Conservation (phyloP, 1,140 invertebrate genomes). For the Drosophila burlai region DNA sequence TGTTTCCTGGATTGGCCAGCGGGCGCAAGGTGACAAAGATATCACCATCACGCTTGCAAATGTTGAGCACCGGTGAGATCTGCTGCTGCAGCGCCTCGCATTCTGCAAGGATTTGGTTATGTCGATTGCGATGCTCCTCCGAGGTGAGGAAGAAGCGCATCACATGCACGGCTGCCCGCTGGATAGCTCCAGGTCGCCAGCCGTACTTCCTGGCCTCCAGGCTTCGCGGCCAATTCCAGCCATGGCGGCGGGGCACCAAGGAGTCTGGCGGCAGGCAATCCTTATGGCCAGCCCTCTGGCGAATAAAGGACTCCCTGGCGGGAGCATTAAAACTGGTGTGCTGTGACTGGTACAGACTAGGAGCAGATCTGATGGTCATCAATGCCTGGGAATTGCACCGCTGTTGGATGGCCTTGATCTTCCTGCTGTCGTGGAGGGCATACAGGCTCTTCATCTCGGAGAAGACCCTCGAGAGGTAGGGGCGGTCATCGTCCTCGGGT, state of each 20-base stretch:
- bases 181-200: slow-evolving; percentile 71
- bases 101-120: background rate
- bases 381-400: slow-evolving; percentile 24
- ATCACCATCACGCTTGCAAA: slow-evolving; percentile 67
- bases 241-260: slow-evolving; percentile 58
- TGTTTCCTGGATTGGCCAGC: background rate
- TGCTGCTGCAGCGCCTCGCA: background rate
- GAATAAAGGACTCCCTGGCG: background rate
- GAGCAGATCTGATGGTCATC: background rate
- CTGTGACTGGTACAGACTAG: no score
- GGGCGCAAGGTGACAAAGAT: slow-evolving; percentile 44
- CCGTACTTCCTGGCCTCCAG: slow-evolving; percentile 41
- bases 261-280: slow-evolving; percentile 32
- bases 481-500: slow-evolving; percentile 37
- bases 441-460: slow-evolving; percentile 68
- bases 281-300: slow-evolving; percentile 38
- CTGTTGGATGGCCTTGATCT: background rate
- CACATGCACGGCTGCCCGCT: slow-evolving; percentile 56
- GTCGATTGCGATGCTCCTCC: slow-evolving; percentile 25
- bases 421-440: slow-evolving; percentile 43
- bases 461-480: slow-evolving; percentile 66
- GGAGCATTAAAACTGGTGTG: background rate
- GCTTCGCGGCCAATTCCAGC: slow-evolving; percentile 69
- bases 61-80: slow-evolving; percentile 49
- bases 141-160: slow-evolving; percentile 69